These are phyloP conservation scores for Macrobrachium rosenbergii DNA, from an alignment of 1,140 invertebrate species.

Conservation along the genomic window DNA sequence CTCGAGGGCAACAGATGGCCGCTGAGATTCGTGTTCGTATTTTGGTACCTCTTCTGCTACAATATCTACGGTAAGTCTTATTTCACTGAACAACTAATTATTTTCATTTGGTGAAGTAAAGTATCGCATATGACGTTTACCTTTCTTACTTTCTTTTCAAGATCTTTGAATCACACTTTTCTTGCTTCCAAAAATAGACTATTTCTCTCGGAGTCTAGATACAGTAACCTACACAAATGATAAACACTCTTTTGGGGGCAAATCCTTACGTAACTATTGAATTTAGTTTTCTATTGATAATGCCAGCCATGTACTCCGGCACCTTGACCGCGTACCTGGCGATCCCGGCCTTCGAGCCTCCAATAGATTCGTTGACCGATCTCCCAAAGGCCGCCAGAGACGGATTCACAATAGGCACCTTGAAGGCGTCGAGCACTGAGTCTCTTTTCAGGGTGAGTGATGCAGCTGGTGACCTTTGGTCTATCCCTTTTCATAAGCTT, in stretches of 20 bases:
- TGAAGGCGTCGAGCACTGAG: constrained; percentile 8
- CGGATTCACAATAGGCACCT: not conserved
- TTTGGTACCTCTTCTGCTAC: constrained; percentile 44
- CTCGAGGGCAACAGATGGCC: not conserved
- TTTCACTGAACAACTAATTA: no score
- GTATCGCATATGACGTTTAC: no score
- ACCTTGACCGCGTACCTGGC: constrained; percentile 5
- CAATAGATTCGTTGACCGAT: constrained; percentile 11
- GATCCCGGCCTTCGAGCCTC: constrained; percentile 15
- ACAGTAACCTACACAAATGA: no score
- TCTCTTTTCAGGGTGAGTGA: not conserved
- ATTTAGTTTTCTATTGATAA: no score
- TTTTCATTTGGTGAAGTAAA: no score
- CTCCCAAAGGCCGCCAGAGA: not conserved
- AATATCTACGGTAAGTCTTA: constrained; percentile 31
- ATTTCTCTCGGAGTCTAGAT: no score
- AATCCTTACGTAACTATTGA: no score
- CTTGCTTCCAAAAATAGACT: no score
- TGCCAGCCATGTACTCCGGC: constrained; percentile 23
- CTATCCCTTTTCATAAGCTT: not conserved
- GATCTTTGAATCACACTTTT: no score
- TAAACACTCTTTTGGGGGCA: no score
- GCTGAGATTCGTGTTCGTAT: constrained; percentile 19
- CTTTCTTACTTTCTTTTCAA: no score
- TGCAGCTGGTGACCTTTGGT: not conserved